Conservation (phyloP, 2,888 invertebrate genomes). For the Tuta absoluta region DNA sequence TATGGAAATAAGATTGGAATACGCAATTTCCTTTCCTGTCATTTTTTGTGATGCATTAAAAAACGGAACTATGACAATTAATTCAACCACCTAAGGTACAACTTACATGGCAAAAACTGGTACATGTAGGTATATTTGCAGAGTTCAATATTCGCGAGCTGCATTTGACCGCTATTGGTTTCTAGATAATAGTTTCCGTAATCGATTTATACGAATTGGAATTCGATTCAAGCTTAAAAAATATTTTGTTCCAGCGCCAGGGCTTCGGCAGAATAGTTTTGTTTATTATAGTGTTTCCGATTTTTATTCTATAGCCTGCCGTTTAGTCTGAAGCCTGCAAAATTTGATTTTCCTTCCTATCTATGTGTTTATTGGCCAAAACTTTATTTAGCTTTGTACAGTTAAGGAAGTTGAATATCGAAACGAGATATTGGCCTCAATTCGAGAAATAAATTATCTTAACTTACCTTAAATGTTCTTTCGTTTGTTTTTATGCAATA, state of each 20-base stretch:
- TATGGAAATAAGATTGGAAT: no score
- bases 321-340: neutral
- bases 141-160: neutral
- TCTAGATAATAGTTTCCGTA: constrained; percentile 1
- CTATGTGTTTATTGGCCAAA: neutral
- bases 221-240: neutral
- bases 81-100: no score
- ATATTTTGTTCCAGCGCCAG: neutral
- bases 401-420: no score
- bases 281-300: neutral
- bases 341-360: neutral
- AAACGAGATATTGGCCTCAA: no score
- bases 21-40: no score
- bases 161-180: neutral
- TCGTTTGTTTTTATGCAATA: no score
- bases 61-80: no score
- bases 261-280: neutral
- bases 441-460: no score
- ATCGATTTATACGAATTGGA: constrained; percentile 2
- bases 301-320: no score
- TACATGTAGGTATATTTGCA: neutral
- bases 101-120: no score
- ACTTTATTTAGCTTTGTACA: neutral
- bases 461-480: no score
- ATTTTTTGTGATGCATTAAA: no score